These are phyloP conservation scores for Drosophila antonietae DNA, from an alignment of 2,888 invertebrate genomes.

Conservation along the genomic window DNA sequence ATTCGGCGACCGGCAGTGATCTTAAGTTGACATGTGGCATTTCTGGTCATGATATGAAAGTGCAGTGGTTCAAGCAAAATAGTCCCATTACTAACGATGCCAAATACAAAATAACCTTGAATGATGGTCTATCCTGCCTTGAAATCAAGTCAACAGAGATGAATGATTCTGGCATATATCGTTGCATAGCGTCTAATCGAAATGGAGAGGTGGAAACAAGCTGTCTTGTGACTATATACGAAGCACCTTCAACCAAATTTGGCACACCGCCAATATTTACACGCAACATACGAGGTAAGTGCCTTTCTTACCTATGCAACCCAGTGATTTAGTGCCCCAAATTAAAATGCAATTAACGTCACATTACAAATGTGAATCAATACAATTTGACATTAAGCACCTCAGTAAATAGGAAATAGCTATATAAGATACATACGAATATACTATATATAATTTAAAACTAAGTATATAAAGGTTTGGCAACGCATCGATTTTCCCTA, in stretches of 20 bases:
- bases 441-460: not conserved
- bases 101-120: slow-evolving; percentile 85
- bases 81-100: slow-evolving; percentile 83
- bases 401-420: slow-evolving; percentile 50
- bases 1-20: slow-evolving; percentile 89
- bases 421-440: not conserved
- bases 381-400: slow-evolving; percentile 35
- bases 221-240: slow-evolving; percentile 84
- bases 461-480: slow-evolving; percentile 10
- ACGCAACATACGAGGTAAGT: slow-evolving; percentile 84
- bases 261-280: slow-evolving; percentile 84
- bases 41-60: slow-evolving; percentile 88
- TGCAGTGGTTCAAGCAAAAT: slow-evolving; percentile 91
- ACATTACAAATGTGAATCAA: slow-evolving; percentile 45
- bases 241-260: slow-evolving; percentile 82
- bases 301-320: slow-evolving; percentile 53
- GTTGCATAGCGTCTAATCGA: slow-evolving; percentile 90
- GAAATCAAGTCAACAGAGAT: slow-evolving; percentile 89
- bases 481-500: slow-evolving; percentile 1
- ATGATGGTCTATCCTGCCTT: slow-evolving; percentile 88
- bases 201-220: slow-evolving; percentile 84
- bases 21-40: slow-evolving; percentile 92
- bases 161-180: slow-evolving; percentile 91
- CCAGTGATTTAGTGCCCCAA: slow-evolving; percentile 52
- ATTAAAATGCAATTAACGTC: slow-evolving; percentile 57